These are phyloP conservation scores for Papilio elwesi DNA, from an alignment of 2,888 invertebrate genomes.

Conservation along the genomic window DNA sequence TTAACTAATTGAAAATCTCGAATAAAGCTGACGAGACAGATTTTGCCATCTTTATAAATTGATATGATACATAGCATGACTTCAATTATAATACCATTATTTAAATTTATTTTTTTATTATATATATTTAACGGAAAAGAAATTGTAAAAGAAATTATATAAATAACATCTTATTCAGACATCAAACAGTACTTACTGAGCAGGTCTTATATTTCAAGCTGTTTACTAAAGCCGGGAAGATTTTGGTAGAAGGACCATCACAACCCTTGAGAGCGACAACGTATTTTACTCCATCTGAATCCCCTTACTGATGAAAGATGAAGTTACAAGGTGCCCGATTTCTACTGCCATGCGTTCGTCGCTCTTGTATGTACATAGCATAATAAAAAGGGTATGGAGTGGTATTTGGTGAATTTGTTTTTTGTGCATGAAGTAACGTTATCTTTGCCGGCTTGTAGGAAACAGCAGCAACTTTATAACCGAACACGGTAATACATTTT, in stretches of 20 bases:
- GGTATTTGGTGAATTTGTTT: not conserved
- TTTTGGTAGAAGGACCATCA: constrained; percentile 8
- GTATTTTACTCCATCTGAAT: not conserved
- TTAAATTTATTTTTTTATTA: no score
- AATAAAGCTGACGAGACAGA: no score
- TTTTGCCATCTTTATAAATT: no score
- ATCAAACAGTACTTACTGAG: not conserved
- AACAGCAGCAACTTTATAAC: not conserved
- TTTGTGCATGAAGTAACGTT: not conserved
- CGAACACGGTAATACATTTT: not conserved
- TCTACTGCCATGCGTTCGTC: not conserved
- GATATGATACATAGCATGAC: no score
- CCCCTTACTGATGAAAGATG: not conserved
- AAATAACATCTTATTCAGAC: not conserved
- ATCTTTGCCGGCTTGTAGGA: not conserved
- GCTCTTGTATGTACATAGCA: not conserved
- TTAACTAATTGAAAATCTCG: no score
- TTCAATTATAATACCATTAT: no score
- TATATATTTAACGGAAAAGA: no score
- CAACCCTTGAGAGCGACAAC: constrained; percentile 1
- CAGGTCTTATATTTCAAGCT: not conserved
- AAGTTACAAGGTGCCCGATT: not conserved
- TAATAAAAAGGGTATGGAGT: not conserved
- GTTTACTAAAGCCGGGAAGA: not conserved
- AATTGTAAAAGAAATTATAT: not conserved